A percentile compares a stretch with the other conserved stretches of the same genome.
These are phyloP conservation scores for Ceramica pisi DNA, from an alignment of 2,888 invertebrate species.

Conservation along the genomic window DNA sequence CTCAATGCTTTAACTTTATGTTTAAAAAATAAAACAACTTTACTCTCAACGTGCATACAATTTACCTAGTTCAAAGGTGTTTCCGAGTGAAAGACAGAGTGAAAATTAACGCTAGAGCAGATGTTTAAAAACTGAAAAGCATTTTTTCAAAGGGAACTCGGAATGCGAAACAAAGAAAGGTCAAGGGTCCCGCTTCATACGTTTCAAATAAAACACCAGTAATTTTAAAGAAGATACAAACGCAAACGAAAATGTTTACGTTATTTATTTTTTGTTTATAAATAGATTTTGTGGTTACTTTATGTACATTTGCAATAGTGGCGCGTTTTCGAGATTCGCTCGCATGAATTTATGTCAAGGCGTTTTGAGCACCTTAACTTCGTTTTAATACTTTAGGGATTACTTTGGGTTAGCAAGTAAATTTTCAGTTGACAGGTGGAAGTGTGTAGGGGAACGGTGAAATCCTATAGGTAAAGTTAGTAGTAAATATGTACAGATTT, in stretches of 20 bases:
- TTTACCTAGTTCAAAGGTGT: slow-evolving; percentile 37
- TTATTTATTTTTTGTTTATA: not conserved
- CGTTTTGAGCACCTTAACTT: slow-evolving; percentile 44
- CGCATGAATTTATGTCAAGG: slow-evolving; percentile 50
- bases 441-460: slow-evolving; percentile 30
- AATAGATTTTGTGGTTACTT: slow-evolving; percentile 4
- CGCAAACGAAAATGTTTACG: slow-evolving; percentile 3
- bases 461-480: not conserved
- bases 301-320: slow-evolving; percentile 19
- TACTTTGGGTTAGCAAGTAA: slow-evolving; percentile 42
- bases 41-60: slow-evolving; percentile 2
- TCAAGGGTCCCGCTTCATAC: slow-evolving; percentile 53
- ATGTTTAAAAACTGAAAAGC: slow-evolving; percentile 49
- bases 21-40: not conserved
- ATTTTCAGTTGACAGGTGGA: slow-evolving; percentile 39
- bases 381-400: slow-evolving; percentile 58
- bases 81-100: slow-evolving; percentile 41
- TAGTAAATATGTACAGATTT: not conserved
- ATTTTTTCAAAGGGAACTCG: slow-evolving; percentile 44
- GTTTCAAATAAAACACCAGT: slow-evolving; percentile 43
- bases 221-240: slow-evolving; percentile 29
- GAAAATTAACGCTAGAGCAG: slow-evolving; percentile 44
- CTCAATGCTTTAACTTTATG: not conserved
- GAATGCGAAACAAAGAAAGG: slow-evolving; percentile 53
- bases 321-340: slow-evolving; percentile 27